These are phyloP conservation scores for Phrynocephalus guinanensis DNA, from an alignment of 2,797 vertebrate species.

Conservation along the genomic window DNA sequence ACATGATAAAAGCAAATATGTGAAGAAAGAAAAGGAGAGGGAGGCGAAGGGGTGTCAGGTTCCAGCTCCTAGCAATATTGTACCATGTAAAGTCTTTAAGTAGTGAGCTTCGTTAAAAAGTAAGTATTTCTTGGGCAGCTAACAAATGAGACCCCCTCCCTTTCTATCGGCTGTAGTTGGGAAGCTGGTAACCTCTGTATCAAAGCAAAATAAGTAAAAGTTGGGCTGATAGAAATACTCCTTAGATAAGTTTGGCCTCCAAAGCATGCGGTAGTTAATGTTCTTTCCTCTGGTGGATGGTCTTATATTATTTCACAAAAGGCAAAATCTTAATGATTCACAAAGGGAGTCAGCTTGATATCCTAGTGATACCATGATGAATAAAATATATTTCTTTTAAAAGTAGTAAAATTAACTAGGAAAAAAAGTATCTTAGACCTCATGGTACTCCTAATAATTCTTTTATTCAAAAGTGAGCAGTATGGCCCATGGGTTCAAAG, in stretches of 20 bases:
- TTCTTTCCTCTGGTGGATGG: conserved; percentile 30
- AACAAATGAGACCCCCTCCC: conserved; percentile 38
- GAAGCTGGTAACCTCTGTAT: conserved; percentile 21
- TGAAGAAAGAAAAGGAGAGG: conserved; percentile 67
- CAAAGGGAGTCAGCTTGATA: conserved; percentile 31
- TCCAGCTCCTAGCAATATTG: conserved; percentile 63
- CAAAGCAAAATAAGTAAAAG: conserved; percentile 51
- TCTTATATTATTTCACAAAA: conserved; percentile 55
- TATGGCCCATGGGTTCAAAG: not conserved
- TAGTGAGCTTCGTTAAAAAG: conserved; percentile 67
- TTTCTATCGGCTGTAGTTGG: conserved; percentile 15
- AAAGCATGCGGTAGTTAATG: conserved; percentile 46
- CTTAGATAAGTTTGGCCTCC: conserved; percentile 13
- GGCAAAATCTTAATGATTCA: conserved; percentile 51
- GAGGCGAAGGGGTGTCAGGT: conserved; percentile 59
- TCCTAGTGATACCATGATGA: conserved; percentile 45
- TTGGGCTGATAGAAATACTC: conserved; percentile 29
- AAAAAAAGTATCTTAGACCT: conserved; percentile 7
- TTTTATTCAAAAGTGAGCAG: conserved; percentile 31
- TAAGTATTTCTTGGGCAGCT: conserved; percentile 59
- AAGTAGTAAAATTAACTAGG: conserved; percentile 33
- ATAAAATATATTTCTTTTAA: conserved; percentile 54
- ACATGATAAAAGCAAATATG: conserved; percentile 69
- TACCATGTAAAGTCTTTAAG: conserved; percentile 55
- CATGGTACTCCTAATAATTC: conserved; percentile 22